Base-by-base conservation (phyloP, 2,113 vertebrate species). In the Puffinus mauretanicus region DNA sequence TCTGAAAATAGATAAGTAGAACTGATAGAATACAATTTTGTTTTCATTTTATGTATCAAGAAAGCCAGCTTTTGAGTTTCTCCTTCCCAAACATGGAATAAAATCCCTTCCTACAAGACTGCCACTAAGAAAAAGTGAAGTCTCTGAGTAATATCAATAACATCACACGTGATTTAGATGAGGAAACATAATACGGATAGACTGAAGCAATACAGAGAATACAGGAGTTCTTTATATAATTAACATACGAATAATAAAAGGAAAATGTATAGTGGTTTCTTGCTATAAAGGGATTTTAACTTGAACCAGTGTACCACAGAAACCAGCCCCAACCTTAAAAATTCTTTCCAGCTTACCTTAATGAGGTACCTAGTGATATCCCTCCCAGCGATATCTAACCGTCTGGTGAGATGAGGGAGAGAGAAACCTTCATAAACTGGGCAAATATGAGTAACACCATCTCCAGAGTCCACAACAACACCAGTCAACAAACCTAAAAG, bases 401-500 rank as follows among this genome's bases (percentile, higher is more conserved):
- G 98, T 92, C 99, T 98, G 7, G 99, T 99, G 92, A 99, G 98
- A 83, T 99, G 99, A 93, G 99, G 99, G 88, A 99, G 98, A 93
- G 99, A 99, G 97, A 99, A 99, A 25, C 99, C 99, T 97, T 99
- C 99, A 60, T 99, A 99, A n/a, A 99, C 99, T 17, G 99, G 99
- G 96, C 99, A 99, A 92, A 99, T 99, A 85, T 99, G 99, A 42
- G 99, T 99, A 42, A 99, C 99, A 3, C 99, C 99, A 64, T 99
- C 99, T 51, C 99, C 99, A 25, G 99, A 99, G 97, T 99, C 99
- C 90, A 99, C 99, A 18, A 99, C 99, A 55, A 99, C 99, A 83
- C 99, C 99, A 32, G 99, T 99, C 95, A 99, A 95, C 71, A 99
- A 98, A 90, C 99, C 99, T 99, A 76, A 38, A 61, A 89, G 88